Evolutionary conservation across 2,113 vertebrate species (phyloP).

Genomic region (Emberiza fucata): DNA sequence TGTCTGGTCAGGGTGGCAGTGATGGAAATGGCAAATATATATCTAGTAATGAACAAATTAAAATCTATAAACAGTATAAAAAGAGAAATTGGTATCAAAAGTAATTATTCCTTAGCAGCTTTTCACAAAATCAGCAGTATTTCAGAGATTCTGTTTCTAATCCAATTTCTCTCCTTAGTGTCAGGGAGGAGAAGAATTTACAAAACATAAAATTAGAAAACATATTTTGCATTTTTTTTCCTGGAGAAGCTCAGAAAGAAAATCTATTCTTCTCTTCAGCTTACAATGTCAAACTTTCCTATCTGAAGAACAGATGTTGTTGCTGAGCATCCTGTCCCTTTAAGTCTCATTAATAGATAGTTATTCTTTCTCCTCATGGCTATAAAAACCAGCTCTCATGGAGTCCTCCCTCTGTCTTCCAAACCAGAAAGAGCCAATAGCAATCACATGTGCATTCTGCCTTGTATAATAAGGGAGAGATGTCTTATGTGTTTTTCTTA

Average conservation of each 20-base stretch:
- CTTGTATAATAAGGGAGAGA: neutral
- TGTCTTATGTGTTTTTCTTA: neutral
- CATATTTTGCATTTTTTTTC: neutral
- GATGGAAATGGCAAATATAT: neutral
- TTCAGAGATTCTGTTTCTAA: neutral
- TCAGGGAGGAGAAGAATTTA: neutral
- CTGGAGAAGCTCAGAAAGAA: neutral
- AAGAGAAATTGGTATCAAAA: neutral
- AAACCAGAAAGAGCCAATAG: neutral
- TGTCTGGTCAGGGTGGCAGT: neutral
- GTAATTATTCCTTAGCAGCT: neutral
- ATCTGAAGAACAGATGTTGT: neutral
- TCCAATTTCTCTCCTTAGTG: neutral
- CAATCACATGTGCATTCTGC: neutral
- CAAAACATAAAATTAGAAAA: neutral
- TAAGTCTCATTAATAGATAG: neutral
- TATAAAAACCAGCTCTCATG: neutral
- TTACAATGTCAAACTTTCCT: neutral
- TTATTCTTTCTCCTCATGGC: neutral
- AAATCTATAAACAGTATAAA: neutral
- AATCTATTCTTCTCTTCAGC: neutral
- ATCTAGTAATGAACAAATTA: neutral
- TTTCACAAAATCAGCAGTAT: neutral
- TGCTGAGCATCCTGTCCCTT: neutral
- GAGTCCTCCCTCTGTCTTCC: neutral